Percentiles rank a stretch among this genome's conserved stretches.
These are phyloP conservation scores for Osmerus eperlanus DNA, from an alignment of 2,113 vertebrate species.

Conservation along the genomic window DNA sequence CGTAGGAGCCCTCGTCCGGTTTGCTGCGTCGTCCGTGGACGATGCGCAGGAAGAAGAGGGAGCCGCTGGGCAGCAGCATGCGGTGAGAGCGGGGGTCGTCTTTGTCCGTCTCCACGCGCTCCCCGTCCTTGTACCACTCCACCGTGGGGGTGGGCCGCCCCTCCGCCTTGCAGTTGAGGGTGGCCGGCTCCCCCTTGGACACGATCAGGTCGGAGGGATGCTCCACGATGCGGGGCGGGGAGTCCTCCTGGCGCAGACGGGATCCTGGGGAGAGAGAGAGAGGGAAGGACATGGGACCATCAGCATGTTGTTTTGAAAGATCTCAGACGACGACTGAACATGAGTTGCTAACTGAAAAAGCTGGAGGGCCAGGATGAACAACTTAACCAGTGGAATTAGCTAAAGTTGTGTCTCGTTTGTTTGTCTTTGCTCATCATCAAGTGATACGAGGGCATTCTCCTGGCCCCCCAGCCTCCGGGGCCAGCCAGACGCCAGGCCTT, in stretches of 20 bases:
- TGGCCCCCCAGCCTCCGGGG: background rate
- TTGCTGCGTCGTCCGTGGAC: conserved; percentile 96
- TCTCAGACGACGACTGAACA: no score
- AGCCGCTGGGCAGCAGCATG: conserved; percentile 96
- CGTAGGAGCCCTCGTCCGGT: conserved; percentile 93
- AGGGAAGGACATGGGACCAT: background rate
- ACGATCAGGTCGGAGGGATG: conserved; percentile 98
- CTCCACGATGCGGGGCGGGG: conserved; percentile 93
- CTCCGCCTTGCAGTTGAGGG: conserved; percentile 97
- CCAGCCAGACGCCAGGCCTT: conserved; percentile 3
- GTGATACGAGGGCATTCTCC: conserved; percentile 29
- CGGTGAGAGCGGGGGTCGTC: conserved; percentile 95
- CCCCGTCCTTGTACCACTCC: conserved; percentile 98
- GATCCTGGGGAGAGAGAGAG: conserved; percentile 77
- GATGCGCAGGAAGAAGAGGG: conserved; percentile 94
- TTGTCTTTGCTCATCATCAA: conserved; percentile 22
- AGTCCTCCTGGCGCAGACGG: conserved; percentile 96
- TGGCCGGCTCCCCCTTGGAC: conserved; percentile 97
- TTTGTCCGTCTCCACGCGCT: conserved; percentile 95
- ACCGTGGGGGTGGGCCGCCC: conserved; percentile 92
- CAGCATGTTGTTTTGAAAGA: background rate
- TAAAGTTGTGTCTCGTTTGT: background rate
- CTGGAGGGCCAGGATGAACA: background rate
- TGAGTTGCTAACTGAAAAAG: no score
- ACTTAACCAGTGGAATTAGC: background rate